phyloP scores from a whole-genome alignment of 2,113 vertebrate species.

The Sinocyclocheilus maitianheensis region DNA sequence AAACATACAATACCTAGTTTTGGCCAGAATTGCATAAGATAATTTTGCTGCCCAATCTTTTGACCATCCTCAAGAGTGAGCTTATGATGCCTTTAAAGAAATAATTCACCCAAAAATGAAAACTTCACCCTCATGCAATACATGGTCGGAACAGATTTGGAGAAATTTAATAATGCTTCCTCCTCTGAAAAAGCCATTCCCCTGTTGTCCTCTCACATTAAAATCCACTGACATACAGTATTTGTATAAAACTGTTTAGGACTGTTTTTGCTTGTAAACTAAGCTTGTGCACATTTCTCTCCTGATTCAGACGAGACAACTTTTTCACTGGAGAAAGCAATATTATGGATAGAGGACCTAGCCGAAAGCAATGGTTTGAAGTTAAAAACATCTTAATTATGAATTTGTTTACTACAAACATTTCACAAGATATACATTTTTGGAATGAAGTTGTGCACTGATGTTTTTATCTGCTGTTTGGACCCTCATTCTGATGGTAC shows the following conservation, averaged over 20 bases:
- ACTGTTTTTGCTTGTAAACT: too few relatives aligned
- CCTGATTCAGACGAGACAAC: too few relatives aligned
- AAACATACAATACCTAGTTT: background rate
- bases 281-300: too few relatives aligned
- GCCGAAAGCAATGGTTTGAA: too few relatives aligned
- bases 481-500: background rate
- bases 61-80: background rate
- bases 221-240: too few relatives aligned
- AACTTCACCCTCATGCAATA: background rate
- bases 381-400: background rate
- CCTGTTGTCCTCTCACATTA: too few relatives aligned
- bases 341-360: too few relatives aligned
- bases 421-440: too few relatives aligned
- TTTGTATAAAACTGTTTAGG: too few relatives aligned
- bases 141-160: background rate
- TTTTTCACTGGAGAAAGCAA: too few relatives aligned
- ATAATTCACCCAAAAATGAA: background rate
- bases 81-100: background rate
- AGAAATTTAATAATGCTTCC: background rate
- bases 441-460: background rate
- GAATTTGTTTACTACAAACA: background rate
- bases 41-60: background rate
- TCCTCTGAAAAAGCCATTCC: too few relatives aligned
- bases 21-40: background rate
- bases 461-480: background rate